A percentile compares a stretch with the other conserved stretches of the same genome.
Conservation (phyloP, 2,113 vertebrate genomes). For the Otus sunia region DNA sequence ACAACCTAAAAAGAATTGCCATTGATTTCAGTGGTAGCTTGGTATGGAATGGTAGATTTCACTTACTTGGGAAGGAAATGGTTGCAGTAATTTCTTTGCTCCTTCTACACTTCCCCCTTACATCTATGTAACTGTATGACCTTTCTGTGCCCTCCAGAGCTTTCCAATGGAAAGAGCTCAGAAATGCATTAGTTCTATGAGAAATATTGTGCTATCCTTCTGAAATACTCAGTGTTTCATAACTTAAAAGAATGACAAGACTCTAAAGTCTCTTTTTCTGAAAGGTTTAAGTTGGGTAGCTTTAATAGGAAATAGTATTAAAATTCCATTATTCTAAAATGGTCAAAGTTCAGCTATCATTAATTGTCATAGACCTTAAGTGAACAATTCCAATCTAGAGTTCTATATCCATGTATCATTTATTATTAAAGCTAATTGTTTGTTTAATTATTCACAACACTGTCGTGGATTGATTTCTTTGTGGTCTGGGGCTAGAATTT, state of each 20-base stretch:
- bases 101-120: neutral
- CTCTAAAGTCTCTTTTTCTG: neutral
- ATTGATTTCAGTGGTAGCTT: neutral
- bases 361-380: conserved; percentile 25
- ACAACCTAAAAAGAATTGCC: neutral
- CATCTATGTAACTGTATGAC: neutral
- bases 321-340: conserved; percentile 49
- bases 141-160: neutral
- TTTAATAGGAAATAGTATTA: conserved; percentile 40
- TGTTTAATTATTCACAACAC: conserved; percentile 64
- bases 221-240: neutral
- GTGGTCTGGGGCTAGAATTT: conserved; percentile 5
- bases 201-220: neutral
- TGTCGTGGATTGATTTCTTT: conserved; percentile 25
- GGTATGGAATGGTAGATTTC: neutral
- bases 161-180: neutral
- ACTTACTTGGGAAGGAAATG: neutral
- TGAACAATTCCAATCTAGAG: conserved; percentile 41
- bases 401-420: conserved; percentile 30
- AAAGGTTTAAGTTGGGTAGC: neutral
- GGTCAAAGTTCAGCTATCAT: conserved; percentile 37
- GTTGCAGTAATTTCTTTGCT: neutral
- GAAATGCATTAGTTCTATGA: neutral
- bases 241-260: neutral
- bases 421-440: conserved; percentile 65